These are phyloP conservation scores for Calycopis cecrops DNA, from an alignment of 1,140 invertebrate species.

Conservation along the genomic window DNA sequence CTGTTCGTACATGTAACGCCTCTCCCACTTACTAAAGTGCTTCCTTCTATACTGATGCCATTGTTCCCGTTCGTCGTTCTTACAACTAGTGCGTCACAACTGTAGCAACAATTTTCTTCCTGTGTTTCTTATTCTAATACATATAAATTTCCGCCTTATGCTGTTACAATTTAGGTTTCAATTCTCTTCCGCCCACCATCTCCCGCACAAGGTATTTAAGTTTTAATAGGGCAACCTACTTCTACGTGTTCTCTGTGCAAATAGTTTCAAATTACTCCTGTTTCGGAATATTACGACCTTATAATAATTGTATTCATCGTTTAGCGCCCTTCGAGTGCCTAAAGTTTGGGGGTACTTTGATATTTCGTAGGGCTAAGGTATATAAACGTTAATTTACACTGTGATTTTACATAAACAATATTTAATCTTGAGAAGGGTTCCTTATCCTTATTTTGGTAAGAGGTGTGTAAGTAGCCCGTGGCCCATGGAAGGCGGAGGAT, in stretches of 20 bases:
- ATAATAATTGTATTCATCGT: neutral
- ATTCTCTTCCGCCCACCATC: no score
- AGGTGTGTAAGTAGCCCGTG: no score
- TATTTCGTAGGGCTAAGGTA: no score
- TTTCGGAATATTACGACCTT: constrained; percentile 2
- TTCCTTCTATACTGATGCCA: no score
- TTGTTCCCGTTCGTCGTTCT: neutral
- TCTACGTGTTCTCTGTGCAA: constrained; percentile 7
- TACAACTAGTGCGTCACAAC: neutral
- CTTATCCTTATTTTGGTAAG: no score
- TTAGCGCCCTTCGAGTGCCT: constrained; percentile 1
- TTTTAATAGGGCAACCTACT: constrained; percentile 12
- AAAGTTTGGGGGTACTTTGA: neutral
- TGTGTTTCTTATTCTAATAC: neutral
- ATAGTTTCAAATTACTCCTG: constrained; percentile 12
- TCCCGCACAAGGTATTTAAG: constrained; percentile 1
- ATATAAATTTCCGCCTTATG: constrained; percentile 2
- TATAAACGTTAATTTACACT: no score
- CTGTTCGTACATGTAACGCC: no score
- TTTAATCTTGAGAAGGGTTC: no score
- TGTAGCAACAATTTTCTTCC: constrained; percentile 7
- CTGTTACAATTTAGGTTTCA: neutral
- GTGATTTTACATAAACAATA: no score
- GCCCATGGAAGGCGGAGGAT: no score
- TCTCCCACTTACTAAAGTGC: no score